Evolutionary conservation across 2,113 vertebrate species (phyloP), one percentile per base, ranked within the genome.

Genomic region (Sphyrna mokarran): DNA sequence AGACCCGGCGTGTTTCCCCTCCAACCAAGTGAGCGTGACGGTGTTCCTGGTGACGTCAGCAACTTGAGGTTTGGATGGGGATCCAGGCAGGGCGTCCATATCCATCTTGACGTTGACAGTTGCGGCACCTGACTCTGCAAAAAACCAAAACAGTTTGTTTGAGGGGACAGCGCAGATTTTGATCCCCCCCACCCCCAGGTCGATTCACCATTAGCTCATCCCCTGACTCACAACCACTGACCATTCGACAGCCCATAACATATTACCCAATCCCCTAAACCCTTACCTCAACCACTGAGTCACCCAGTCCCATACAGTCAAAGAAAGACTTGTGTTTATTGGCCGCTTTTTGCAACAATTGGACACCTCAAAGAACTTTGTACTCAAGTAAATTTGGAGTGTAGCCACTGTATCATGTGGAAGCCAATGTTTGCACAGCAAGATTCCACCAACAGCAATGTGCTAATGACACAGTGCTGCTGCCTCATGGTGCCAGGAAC

Each of bases 41-140:
- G 98, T 99, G 97, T 98, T 99, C 97, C 99, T 99, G 95, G 98
- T 99, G 96, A 99, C 99, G 95, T 99, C 99, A 0, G 99, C 99
- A 97, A 99, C 99, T 97, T 99, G 99, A 96, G 99, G 99, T 96
- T 99, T 99, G 96, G 99, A 99, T 23, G 99, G 99, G 33, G 99
- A 98, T 48, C 99, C 99, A 78, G 99, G 99, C 29, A 99, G 98
- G 95, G 99, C 98, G 76, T 97, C 98, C 96, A 98, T 97, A 96
- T 99, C 98, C 3, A 98, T 98, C 96, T 96, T 98, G 97, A 98
- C 99, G 96, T 97, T 97, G 91, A 99, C 97, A 89, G 98, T 95
- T 96, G 98, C 97, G 96, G 98, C 98, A 54, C 97, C 97, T 0
- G 98, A 97, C 97, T 99, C 99, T 99, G 96, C n/a, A 96, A 96